Evolutionary conservation across 2,888 invertebrate genomes (phyloP).

Genomic region (Nymphalis c-album): DNA sequence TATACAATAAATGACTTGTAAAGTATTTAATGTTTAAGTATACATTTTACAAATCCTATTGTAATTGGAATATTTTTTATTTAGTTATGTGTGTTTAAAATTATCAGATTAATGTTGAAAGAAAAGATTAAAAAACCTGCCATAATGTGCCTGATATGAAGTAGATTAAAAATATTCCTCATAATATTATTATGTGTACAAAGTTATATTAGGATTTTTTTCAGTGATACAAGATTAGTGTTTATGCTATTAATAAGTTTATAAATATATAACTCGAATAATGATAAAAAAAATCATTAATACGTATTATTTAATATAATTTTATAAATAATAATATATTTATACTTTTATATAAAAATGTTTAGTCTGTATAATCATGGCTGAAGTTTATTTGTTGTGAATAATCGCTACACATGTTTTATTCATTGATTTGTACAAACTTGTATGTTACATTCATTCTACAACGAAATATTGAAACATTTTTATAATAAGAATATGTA

Average conservation of each 20-base stretch:
- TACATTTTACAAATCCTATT: neutral
- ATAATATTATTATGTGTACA: conserved; percentile 22
- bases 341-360: neutral
- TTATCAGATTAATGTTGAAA: neutral
- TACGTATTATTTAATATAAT: neutral
- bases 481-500: neutral
- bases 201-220: conserved; percentile 15
- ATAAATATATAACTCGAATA: neutral
- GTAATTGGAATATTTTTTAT: neutral
- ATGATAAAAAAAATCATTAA: neutral
- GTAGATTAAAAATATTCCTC: conserved; percentile 22
- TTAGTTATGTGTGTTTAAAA: neutral
- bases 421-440: neutral
- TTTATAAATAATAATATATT: neutral
- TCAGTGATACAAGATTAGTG: conserved; percentile 2
- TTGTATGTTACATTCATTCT: neutral
- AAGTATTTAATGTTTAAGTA: conserved; percentile 8
- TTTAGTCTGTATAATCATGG: neutral
- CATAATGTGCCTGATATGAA: conserved; percentile 61
- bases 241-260: neutral
- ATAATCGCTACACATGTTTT: neutral
- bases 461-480: neutral
- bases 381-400: neutral
- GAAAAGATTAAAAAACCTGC: conserved; percentile 47
- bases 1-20: conserved; percentile 7